Evolutionary conservation across 37 sponge, comb jelly and placozoan genomes (phyloP).

Genomic region (Tethya wilhelma): DNA sequence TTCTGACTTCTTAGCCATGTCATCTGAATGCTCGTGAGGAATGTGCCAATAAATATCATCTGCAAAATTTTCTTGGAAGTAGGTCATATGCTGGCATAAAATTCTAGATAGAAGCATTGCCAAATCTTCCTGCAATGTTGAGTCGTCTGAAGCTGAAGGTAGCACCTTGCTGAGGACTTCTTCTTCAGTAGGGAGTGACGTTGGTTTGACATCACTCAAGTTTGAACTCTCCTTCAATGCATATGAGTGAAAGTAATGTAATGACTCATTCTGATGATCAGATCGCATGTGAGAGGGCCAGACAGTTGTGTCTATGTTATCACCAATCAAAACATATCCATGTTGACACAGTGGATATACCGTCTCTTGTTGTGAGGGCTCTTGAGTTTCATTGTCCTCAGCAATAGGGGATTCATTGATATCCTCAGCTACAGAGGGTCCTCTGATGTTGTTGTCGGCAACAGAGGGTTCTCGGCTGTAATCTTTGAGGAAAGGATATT

Average conservation of each 20-base stretch:
- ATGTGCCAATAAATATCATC: conserved; percentile 11
- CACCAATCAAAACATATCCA: not conserved
- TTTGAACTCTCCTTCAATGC: conserved; percentile 6
- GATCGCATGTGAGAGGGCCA: not conserved
- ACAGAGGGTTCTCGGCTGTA: no score
- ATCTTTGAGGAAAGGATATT: no score
- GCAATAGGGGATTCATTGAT: no score
- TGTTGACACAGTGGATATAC: no score
- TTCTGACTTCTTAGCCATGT: conserved; percentile 2
- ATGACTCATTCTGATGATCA: not conserved
- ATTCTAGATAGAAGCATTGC: not conserved
- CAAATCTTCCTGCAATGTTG: not conserved
- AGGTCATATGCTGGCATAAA: not conserved
- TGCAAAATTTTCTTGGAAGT: not conserved
- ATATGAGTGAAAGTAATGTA: conserved; percentile 1
- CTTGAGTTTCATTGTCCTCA: no score
- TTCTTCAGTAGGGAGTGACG: not conserved
- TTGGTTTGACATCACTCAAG: not conserved
- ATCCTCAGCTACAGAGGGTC: no score
- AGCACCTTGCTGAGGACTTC: not conserved
- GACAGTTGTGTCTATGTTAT: not conserved
- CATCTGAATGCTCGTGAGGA: not conserved
- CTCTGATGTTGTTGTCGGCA: no score
- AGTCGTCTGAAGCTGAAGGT: conserved; percentile 7
- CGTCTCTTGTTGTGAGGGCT: no score